Conservation (phyloP, 2,113 vertebrate species). For the Macheiramphus alcinus region DNA sequence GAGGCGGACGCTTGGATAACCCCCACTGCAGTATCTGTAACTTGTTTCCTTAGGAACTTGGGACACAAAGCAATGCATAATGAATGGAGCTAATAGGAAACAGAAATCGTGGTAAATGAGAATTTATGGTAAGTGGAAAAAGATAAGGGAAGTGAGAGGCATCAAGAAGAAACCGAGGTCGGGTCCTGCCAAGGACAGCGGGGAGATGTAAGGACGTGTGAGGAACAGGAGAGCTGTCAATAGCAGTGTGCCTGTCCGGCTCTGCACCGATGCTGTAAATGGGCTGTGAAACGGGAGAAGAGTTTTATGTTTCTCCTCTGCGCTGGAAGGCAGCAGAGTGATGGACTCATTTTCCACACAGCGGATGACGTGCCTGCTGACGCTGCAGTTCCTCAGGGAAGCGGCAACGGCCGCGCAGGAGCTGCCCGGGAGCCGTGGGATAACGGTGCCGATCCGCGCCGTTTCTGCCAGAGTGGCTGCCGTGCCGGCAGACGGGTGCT, state of each 20-base stretch:
- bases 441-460: not conserved
- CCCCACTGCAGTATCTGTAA: not conserved
- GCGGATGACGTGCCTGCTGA: not conserved
- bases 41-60: not conserved
- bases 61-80: not conserved
- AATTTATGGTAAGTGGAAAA: not conserved
- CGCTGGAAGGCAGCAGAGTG: not conserved
- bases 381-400: not conserved
- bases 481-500: not conserved
- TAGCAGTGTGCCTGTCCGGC: not conserved
- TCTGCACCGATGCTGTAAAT: fast-evolving
- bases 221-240: not conserved
- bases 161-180: not conserved
- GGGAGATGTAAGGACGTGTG: not conserved
- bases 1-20: not conserved
- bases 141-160: not conserved
- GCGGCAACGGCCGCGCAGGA: fast-evolving
- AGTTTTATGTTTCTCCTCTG: not conserved
- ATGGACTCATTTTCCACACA: not conserved
- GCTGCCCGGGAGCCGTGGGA: not conserved
- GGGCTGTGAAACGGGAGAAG: not conserved
- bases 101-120: not conserved
- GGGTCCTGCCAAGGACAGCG: not conserved
- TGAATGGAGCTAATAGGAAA: not conserved
- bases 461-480: not conserved